Evolutionary conservation across 2,888 invertebrate genomes (phyloP).

Genomic region (Neuroscelio doddi): DNA sequence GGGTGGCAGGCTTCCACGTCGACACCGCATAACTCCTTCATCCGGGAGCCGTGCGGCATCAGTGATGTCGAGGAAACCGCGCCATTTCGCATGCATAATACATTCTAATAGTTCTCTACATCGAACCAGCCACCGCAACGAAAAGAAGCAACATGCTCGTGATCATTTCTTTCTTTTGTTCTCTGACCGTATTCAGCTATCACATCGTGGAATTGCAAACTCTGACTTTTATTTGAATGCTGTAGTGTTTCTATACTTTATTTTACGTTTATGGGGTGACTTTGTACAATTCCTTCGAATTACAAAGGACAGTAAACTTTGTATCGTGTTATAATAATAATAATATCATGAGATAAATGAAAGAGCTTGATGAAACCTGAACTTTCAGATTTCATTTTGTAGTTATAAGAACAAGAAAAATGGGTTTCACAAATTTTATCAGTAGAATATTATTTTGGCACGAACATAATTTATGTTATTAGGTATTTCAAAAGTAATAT

Average conservation of each 20-base stretch:
- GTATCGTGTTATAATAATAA: background rate
- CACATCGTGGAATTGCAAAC: conserved; percentile 39
- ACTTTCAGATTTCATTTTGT: background rate
- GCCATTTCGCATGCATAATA: conserved; percentile 71
- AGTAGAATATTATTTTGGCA: too few species aligned
- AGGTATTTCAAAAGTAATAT: too few species aligned
- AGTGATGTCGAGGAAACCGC: conserved; percentile 68
- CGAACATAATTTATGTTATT: too few species aligned
- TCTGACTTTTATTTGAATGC: conserved; percentile 44
- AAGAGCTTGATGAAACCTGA: background rate
- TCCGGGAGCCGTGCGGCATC: conserved; percentile 65
- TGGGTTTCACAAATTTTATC: too few species aligned
- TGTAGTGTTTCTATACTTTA: conserved; percentile 27
- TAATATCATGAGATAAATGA: background rate
- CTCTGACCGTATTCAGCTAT: conserved; percentile 45
- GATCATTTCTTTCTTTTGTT: conserved; percentile 60
- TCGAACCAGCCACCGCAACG: conserved; percentile 57
- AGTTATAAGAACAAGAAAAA: too few species aligned
- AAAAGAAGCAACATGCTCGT: conserved; percentile 60
- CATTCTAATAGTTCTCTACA: conserved; percentile 65
- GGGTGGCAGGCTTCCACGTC: conserved; percentile 69
- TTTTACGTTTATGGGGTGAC: conserved; percentile 16
- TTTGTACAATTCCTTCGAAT: conserved; percentile 22
- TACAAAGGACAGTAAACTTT: conserved; percentile 20
- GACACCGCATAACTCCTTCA: conserved; percentile 70